Evolutionary conservation across 2,888 invertebrate genomes (phyloP), one percentile per base, ranked within the genome.

Genomic region (Eremobia ochroleuca): DNA sequence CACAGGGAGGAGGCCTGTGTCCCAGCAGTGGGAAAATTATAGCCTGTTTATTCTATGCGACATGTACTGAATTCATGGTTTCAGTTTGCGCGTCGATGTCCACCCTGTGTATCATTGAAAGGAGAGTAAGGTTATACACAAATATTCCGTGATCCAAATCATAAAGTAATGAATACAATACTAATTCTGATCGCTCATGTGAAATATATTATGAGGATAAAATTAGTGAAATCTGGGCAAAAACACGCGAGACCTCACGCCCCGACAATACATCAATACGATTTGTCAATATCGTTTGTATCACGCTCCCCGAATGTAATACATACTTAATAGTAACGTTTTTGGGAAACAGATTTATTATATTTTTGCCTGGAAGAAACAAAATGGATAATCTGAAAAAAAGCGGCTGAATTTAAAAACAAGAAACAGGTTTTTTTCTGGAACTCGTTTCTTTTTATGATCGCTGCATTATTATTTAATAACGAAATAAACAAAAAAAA

Each of bases 211-310:
- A 64, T 31, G 73, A 67, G 37, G n/a, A 59, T 15, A 68, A 75
- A 85, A 85, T 69, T 61, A 66, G 40, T 52, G 43, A 46, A 66
- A 62, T 76, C 43, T 37, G 55, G 13, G 21, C 28, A 73, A 49
- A 55, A 61, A 75, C 65, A 58, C 73, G 81, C 72, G 62, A 59
- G 65, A 46, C 66, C 68, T 74, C 82, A 82, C 82, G 79, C 76
- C 43, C 31, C 49, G 25, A 66, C 74, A 73, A 82, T 78, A 87
- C 64, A 76, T 76, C 79, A 85, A 79, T 82, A 78, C 40, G 73
- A 80, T 76, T 74, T 86, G 77, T 75, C 82, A 79, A 79, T 87
- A 77, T 77, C 77, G 49, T 82, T 72, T 77, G 37, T 74, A 59
- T 67, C 59, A 64, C 77, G 65, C 55, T 66, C 68, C 40, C 69